Evolutionary conservation across 2,797 vertebrate genomes (phyloP), one percentile per base, ranked within the genome.

Genomic region (Rachycentron canadum): DNA sequence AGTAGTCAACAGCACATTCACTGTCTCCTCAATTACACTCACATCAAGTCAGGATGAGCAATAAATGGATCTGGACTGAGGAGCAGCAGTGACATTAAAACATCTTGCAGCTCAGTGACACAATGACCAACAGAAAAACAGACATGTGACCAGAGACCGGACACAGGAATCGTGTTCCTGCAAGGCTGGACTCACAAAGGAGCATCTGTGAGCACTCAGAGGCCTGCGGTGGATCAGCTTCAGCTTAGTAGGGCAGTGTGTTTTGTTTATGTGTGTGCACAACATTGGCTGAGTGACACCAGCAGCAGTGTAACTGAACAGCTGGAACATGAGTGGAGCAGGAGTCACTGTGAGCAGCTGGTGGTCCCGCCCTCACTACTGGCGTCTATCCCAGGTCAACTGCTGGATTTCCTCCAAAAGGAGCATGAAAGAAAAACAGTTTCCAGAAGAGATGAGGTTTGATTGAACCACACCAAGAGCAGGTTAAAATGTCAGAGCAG

Each of bases 131-230:
- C 36, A 36, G 69, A 66, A 63, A 55, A 69, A 36, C 55, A 64
- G 78, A 66, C 86, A 88, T 79, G 83, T 89, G 88, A 88, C 34
- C 66, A 26, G 63, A 53, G 47, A 47, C 47, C 41, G 14, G 47
- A 52, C 53, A 23, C 16, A 34, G 28, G n/a, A n/a, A n/a, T n/a
- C n/a, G n/a, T n/a, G n/a, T n/a, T n/a, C n/a, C n/a, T n/a, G n/a
- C n/a, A n/a, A n/a, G n/a, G n/a, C n/a, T n/a, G n/a, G n/a, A n/a
- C n/a, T n/a, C n/a, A 89, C 84, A 89, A 86, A 83, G 74, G 47
- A 76, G 72, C 82, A 77, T 81, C 85, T 87, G 81, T 87, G 77
- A 32, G 78, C 60, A 81, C 69, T 78, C 62, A 56, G 32, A 65
- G 83, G 76, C 71, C 78, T 78, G 67, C 63, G 17, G 81, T 81